Base-by-base conservation (phyloP, 2,113 vertebrate species). In the Indicator maculatus region DNA sequence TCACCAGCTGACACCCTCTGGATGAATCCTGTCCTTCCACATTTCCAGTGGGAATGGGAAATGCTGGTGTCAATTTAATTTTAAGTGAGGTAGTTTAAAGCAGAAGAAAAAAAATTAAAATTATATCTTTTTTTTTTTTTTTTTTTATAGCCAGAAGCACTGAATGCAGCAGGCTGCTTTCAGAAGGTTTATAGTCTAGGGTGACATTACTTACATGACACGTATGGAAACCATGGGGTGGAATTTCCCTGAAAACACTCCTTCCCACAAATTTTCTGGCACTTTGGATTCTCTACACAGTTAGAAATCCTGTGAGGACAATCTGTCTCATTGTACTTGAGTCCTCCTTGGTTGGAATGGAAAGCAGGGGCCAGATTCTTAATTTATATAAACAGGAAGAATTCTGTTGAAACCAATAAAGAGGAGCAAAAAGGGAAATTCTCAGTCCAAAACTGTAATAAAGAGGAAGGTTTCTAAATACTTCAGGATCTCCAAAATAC, bases 221-320 rank as follows among this genome's bases (percentile, higher is more conserved):
- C 0, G 1, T 86, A 92, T 41, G 88, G 91, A 95, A 95, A 96
- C 59, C 80, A 59, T 31, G 64, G 61, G 36, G 8, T 91, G 93
- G 89, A 94, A 97, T 97, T 96, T 93, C 94, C 85, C 59, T 95
- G 79, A 47, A 95, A 96, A 90, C 76, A 78, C 69, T 71, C 61
- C 44, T 95, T 95, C 76, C 91, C 88, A 93, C 83, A 93, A 89
- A 61, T 77, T 88, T 95, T 81, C 85, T 95, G 89, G 83, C 73
- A 86, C 72, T 88, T 85, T 55, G 75, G 50, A 47, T 88, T 93
- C 80, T 92, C 65, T 50, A 16, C 3, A 3, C 78, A 61, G 65
- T 61, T 95, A 67, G 1, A 93, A 95, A 86, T 81, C 69, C 89
- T 94, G 53, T 0, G 12, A 96, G 81, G 80, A 95, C 94, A 90